Evolutionary conservation across 2,888 invertebrate genomes (phyloP), one percentile per base, ranked within the genome.

Genomic region (Cactoblastis cactorum): DNA sequence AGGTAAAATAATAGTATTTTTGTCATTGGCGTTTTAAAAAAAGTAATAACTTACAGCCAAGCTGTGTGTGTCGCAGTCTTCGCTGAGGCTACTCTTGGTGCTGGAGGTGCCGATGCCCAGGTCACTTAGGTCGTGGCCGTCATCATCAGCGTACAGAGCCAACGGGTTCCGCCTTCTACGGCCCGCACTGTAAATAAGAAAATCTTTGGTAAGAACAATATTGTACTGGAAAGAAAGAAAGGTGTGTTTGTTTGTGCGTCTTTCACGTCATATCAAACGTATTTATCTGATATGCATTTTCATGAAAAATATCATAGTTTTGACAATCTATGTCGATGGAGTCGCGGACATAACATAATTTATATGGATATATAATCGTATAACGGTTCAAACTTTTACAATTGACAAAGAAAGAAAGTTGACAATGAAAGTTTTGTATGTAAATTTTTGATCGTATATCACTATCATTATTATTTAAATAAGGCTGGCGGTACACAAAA

Each of bases 41-140:
- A 5, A 18, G 22, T n/a, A 15, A 1, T 2, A 53, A 90, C 92
- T 91, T 69, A 92, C 92, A 69, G 92, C 91, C 62, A 92, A 84
- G 69, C 92, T 92, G 67, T 92, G 92, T 64, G 92, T 91, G 74
- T 92, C 92, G 64, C 91, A 92, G 75, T 92, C 92, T 67, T 92
- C 92, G 58, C 92, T 92, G 61, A 92, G 87, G 67, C 92, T 92
- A 76, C 92, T 92, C 74, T 92, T 92, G 62, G 92, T 91, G 68
- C 92, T 92, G 66, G 92, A 92, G 48, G 92, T 92, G 58, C 92
- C 92, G 70, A 96, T 95, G 53, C 96, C 96, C 63, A 96, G 92
- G 80, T 96, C 96, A 68, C 95, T 95, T 59, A 96, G 91, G 84
- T 96, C 96, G 71, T 96, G 95, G 38, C 93, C 92, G 73, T 96